Conservation (phyloP, 2,113 vertebrate species). For the Amphiprion percula region DNA sequence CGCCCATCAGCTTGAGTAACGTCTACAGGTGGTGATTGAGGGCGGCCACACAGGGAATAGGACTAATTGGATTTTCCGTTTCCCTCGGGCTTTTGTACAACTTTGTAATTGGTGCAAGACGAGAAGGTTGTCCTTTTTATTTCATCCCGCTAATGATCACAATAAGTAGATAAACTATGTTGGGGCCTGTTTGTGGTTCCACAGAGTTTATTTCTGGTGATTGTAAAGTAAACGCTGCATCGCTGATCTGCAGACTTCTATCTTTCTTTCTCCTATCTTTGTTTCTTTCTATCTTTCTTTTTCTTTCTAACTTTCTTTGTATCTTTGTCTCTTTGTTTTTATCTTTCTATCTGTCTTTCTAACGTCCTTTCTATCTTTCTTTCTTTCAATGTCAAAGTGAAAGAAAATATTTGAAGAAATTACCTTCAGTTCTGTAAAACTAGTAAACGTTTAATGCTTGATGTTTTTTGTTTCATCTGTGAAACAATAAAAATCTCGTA, state of each 20-base stretch:
- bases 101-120: constrained; percentile 67
- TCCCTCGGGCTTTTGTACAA: constrained; percentile 56
- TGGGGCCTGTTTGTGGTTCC: constrained; percentile 7
- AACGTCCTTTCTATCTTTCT: no score
- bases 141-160: constrained; percentile 22
- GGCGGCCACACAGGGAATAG: constrained; percentile 49
- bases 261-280: no score
- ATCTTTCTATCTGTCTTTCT: no score
- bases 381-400: no score
- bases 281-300: no score
- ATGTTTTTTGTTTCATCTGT: no score
- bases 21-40: constrained; percentile 58
- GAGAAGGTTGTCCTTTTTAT: constrained; percentile 5
- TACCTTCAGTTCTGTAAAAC: no score
- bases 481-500: no score
- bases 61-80: constrained; percentile 72
- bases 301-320: no score
- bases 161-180: constrained; percentile 14
- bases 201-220: constrained; percentile 51
- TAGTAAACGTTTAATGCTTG: no score
- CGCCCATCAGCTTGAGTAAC: constrained; percentile 22
- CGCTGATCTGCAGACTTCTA: not conserved
- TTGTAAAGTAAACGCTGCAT: constrained; percentile 43
- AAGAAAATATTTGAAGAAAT: no score
- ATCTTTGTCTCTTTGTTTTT: no score